phyloP scores from a whole-genome alignment of 92 coral and sea anemone species.

The Heteractis magnifica region DNA sequence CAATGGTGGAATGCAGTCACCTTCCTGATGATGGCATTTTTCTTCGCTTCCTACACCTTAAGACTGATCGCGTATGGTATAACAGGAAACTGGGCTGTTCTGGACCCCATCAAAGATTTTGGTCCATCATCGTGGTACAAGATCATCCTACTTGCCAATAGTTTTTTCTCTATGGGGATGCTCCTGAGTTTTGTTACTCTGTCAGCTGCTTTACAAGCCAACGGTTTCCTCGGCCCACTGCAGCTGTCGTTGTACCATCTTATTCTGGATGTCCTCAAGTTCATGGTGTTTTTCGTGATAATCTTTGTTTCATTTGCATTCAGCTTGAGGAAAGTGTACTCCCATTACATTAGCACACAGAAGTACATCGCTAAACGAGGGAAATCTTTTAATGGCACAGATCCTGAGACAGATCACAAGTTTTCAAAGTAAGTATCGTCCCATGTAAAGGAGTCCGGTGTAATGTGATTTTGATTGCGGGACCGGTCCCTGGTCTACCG shows the following conservation, averaged over 20 bases:
- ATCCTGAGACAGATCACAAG: background rate
- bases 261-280: conserved; percentile 70
- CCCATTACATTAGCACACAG: conserved; percentile 64
- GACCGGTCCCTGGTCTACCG: too few species aligned
- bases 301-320: conserved; percentile 73
- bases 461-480: too few species aligned
- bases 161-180: conserved; percentile 58
- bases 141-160: conserved; percentile 48
- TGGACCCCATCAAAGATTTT: conserved; percentile 31
- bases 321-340: conserved; percentile 31
- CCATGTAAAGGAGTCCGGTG: too few species aligned
- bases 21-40: conserved; percentile 35
- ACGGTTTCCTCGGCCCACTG: conserved; percentile 66
- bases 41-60: conserved; percentile 37
- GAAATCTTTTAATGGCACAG: background rate
- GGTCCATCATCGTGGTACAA: conserved; percentile 40
- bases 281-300: conserved; percentile 67
- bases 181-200: conserved; percentile 28
- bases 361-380: conserved; percentile 30
- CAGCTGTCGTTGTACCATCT: conserved; percentile 74
- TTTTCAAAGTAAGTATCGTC: background rate
- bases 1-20: conserved; percentile 71
- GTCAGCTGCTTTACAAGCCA: conserved; percentile 57
- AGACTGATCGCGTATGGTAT: conserved; percentile 47
- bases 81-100: conserved; percentile 61